Conservation (phyloP, 37 sponge, comb jelly and placozoan species). For the Aphrocallistes beatrix region DNA sequence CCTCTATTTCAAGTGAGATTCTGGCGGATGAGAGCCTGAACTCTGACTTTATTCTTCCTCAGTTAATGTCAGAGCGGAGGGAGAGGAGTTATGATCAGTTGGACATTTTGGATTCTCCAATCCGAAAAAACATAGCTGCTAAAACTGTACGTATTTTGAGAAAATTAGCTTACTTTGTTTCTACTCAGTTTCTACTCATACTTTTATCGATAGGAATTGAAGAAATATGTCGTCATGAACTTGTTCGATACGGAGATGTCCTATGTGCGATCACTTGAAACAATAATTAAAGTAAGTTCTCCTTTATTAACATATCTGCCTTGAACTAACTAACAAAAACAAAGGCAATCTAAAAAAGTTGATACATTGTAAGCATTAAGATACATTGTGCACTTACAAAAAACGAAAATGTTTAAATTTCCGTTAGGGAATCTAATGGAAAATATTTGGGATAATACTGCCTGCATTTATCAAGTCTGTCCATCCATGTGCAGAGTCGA, state of each 20-base stretch:
- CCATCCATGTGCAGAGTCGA: slow-evolving; percentile 1
- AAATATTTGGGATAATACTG: not conserved
- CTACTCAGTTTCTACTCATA: not conserved
- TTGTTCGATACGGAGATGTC: slow-evolving; percentile 1
- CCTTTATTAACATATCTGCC: not conserved
- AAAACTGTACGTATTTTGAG: not conserved
- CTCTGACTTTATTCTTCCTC: not conserved
- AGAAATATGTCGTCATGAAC: slow-evolving; percentile 10
- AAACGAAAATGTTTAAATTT: not conserved
- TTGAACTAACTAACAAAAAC: no score
- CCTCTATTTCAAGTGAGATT: not conserved
- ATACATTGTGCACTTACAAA: not conserved
- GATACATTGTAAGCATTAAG: no score
- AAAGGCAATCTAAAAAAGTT: no score
- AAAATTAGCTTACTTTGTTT: not conserved
- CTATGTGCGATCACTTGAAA: not conserved
- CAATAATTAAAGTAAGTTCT: not conserved
- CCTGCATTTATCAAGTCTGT: not conserved
- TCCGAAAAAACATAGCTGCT: not conserved
- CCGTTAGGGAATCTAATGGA: not conserved
- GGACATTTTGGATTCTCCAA: not conserved
- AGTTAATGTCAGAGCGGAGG: not conserved
- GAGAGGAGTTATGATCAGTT: not conserved
- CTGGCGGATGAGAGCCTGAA: not conserved
- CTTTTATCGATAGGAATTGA: not conserved